phyloP scores from a whole-genome alignment of 2,113 vertebrate genomes.

The Zootoca vivipara region DNA sequence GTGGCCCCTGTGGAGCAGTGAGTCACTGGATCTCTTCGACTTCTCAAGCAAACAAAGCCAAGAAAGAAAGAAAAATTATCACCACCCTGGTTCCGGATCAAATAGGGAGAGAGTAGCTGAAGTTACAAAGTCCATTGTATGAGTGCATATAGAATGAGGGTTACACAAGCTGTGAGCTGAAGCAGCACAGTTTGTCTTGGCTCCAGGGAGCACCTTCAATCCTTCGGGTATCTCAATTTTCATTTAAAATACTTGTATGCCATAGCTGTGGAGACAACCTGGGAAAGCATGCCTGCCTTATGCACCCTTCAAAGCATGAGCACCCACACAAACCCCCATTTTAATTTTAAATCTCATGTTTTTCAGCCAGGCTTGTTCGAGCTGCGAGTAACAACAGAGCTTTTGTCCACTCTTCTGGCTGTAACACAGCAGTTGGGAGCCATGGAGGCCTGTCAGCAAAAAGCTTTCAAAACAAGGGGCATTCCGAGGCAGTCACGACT shows the following conservation, averaged over 20 bases:
- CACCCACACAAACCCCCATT: background rate
- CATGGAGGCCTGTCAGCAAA: background rate
- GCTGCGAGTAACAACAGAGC: background rate
- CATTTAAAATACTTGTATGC: background rate
- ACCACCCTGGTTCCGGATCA: background rate
- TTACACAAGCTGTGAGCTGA: background rate
- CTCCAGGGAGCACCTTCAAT: background rate
- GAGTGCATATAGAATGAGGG: background rate
- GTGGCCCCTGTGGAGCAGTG: background rate
- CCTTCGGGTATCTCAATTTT: background rate
- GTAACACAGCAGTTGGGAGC: background rate
- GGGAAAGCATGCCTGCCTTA: background rate
- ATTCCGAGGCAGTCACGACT: background rate
- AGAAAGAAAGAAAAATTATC: background rate
- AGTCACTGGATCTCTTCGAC: background rate
- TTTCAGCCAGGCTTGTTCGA: background rate
- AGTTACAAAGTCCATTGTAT: background rate
- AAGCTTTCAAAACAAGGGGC: background rate
- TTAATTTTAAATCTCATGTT: background rate
- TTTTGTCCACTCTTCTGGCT: constrained; percentile 5
- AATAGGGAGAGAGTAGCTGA: background rate
- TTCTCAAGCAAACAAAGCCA: background rate
- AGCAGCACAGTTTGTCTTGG: background rate
- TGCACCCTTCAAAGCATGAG: background rate
- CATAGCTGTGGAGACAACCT: background rate